Conservation (phyloP, 2,888 invertebrate species). For the Allygus modestus region DNA sequence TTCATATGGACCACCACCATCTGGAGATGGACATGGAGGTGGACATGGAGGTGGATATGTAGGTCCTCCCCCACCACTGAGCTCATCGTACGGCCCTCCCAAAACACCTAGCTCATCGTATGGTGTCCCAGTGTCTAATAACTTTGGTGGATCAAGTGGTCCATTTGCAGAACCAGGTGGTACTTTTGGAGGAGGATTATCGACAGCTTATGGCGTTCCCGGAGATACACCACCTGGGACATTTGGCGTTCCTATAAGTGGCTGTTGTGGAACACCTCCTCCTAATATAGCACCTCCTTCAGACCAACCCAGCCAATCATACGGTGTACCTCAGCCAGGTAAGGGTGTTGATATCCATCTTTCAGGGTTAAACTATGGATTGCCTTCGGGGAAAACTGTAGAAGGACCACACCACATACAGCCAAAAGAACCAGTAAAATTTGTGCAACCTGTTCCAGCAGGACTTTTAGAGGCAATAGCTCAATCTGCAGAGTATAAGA, state of each 20-base stretch:
- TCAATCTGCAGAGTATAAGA: constrained; percentile 76
- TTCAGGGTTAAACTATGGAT: constrained; percentile 69
- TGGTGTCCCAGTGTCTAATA: constrained; percentile 65
- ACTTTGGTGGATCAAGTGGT: constrained; percentile 62
- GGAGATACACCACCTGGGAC: constrained; percentile 78
- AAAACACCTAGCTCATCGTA: constrained; percentile 65
- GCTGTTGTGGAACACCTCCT: constrained; percentile 74
- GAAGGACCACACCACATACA: constrained; percentile 71
- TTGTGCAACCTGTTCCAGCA: constrained; percentile 85
- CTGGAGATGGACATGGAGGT: constrained; percentile 38
- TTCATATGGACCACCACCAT: constrained; percentile 65
- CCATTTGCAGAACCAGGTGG: constrained; percentile 76
- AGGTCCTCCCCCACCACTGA: constrained; percentile 61
- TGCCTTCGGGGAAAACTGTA: constrained; percentile 70
- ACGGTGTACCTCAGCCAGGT: constrained; percentile 63
- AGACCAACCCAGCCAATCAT: constrained; percentile 60
- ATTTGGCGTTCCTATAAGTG: constrained; percentile 80
- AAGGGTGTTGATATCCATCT: constrained; percentile 40
- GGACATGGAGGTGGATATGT: constrained; percentile 36
- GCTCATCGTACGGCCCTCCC: constrained; percentile 47
- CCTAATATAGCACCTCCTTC: constrained; percentile 66
- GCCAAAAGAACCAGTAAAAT: constrained; percentile 82
- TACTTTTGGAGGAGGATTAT: constrained; percentile 43
- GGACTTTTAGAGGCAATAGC: constrained; percentile 83
- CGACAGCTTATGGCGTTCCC: constrained; percentile 54